Evolutionary conservation across 2,113 vertebrate species (phyloP), one percentile per base, ranked within the genome.

Genomic region (Miniopterus natalensis): DNA sequence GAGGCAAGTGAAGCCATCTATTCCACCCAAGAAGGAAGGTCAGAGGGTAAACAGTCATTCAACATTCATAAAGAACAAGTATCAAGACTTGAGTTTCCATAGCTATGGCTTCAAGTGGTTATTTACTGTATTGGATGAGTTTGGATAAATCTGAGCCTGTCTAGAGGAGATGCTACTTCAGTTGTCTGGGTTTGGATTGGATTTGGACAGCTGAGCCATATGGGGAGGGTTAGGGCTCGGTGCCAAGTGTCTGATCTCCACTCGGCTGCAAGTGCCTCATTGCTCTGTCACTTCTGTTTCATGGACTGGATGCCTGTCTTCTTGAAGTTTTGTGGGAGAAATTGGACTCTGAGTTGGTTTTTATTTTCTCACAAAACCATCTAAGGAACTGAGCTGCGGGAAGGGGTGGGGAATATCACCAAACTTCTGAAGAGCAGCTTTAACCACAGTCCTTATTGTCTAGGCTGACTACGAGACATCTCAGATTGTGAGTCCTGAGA

Each of bases 301-400:
- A 14, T 12, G 49, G 51, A n/a, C 96, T 95, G 77, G 77, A 53
- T 95, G 90, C 90, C 89, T 71, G 57, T 89, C 70, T 88, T 95
- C 96, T 88, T 87, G 68, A 97, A 97, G 92, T 21, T 20, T 11
- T 42, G 78, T 96, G 0, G 0, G 94, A 97, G 92, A 93, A 97
- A 94, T 7, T 77, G 78, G 88, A 94, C 95, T 89, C 61, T 96
- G 94, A 96, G 96, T 89, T 96, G 87, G 88, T 51, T 91, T 90
- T 91, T 2, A 31, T 96, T 97, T 71, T 96, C 83, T 81, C 91
- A 66, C 65, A 77, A 95, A 95, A 97, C 86, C 77, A 23, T 83
- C n/a, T 15, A 57, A 83, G 45, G 90, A 57, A 85, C 94, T 97
- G 71, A 93, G 68, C 87, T 95, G 74, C 6, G 23, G 23, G 23